A percentile compares a stretch with the other conserved stretches of the same genome.
Evolutionary conservation across 2,113 vertebrate species (phyloP).

Genomic region (Salvator merianae): DNA sequence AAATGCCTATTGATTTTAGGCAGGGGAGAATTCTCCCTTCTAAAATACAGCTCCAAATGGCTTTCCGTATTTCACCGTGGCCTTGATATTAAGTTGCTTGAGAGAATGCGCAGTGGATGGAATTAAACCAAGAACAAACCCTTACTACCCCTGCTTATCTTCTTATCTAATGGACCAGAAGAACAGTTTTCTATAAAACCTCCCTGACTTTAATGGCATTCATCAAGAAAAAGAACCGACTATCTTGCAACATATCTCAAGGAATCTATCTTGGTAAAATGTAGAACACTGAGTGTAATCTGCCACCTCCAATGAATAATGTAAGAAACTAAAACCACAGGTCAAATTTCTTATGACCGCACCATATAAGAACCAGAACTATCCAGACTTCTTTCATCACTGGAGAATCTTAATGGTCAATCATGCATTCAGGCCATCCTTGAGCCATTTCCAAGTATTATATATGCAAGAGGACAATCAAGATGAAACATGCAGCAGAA

Average conservation of each 20-base stretch:
- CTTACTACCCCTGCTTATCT: not conserved
- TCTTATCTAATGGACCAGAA: not conserved
- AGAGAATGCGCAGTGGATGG: not conserved
- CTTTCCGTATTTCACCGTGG: not conserved
- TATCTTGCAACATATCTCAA: not conserved
- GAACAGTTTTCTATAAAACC: not conserved
- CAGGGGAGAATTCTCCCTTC: constrained; percentile 34
- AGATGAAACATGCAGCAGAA: no score
- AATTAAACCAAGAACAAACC: constrained; percentile 3
- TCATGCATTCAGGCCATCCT: not conserved
- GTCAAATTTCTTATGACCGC: not conserved
- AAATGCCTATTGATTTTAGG: constrained; percentile 51
- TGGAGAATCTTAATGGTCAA: not conserved
- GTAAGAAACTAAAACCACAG: not conserved
- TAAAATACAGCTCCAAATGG: not conserved
- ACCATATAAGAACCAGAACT: not conserved
- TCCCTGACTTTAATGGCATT: not conserved
- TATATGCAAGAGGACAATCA: no score
- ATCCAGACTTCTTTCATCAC: not conserved
- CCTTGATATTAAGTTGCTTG: not conserved
- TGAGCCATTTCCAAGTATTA: not conserved
- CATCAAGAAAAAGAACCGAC: not conserved
- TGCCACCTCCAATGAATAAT: not conserved
- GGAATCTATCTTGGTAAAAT: not conserved
- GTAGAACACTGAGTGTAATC: not conserved